These are phyloP conservation scores for Rachycentron canadum DNA, from an alignment of 2,797 vertebrate genomes.

Conservation along the genomic window DNA sequence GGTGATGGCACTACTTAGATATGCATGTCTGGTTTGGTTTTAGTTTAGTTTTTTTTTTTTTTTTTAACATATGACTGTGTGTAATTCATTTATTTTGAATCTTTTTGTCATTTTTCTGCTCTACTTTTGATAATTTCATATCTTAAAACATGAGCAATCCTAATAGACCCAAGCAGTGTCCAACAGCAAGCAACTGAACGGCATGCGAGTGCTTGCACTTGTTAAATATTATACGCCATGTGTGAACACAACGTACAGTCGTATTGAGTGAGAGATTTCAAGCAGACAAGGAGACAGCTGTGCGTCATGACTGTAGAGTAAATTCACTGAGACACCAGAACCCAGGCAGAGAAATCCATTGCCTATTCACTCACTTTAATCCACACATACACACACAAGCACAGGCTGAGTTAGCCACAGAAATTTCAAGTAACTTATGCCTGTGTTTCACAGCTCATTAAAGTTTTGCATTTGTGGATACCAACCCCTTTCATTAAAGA, in stretches of 20 bases:
- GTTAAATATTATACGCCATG: not conserved
- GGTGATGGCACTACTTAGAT: not conserved
- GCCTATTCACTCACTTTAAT: constrained; percentile 19
- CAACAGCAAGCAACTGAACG: not conserved
- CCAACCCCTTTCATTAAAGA: constrained; percentile 72
- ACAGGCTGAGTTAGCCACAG: not conserved
- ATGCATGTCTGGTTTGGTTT: not conserved
- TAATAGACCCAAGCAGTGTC: not conserved
- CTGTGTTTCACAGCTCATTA: constrained; percentile 53
- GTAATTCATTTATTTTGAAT: not conserved
- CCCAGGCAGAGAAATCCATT: not conserved
- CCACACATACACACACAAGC: not conserved
- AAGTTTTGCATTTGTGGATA: constrained; percentile 58
- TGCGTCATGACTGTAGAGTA: constrained; percentile 1
- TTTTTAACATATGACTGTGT: not conserved
- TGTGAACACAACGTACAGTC: not conserved
- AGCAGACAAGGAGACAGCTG: constrained; percentile 18
- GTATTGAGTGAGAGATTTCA: constrained; percentile 18
- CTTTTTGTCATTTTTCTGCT: not conserved
- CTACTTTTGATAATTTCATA: not conserved
- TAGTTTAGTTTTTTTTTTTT: too few relatives aligned
- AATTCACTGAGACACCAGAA: constrained; percentile 17
- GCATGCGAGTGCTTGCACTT: not conserved
- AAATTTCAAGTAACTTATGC: constrained; percentile 16
- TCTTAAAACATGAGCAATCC: not conserved